Base-by-base conservation (phyloP, 2,888 invertebrate genomes). In the Yponomeuta cagnagella region DNA sequence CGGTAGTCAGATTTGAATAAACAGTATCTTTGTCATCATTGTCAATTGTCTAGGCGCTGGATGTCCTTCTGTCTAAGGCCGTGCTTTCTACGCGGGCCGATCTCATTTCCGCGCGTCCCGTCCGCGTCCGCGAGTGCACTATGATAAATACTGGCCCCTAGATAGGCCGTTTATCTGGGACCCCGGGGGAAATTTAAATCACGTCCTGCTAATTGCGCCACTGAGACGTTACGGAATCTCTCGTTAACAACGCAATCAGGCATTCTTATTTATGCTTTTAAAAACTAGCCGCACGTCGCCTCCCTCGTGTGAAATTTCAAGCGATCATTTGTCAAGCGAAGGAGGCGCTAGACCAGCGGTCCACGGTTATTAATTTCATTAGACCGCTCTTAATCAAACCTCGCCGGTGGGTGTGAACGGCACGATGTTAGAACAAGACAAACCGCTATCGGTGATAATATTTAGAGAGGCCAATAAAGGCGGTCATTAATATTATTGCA, bases 291-390 rank as follows among this genome's bases (percentile, higher is more conserved):
- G 52, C 12, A 52, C 52, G 71, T 67, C 63, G 71, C 68, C 66
- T 63, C 67, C 70, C 66, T 63, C 67, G 72, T 72, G 63, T 70
- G 70, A 91, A 88, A 91, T 90, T 89, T 89, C 90, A 92, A 81
- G 79, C 88, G 87, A 83, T 84, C 87, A 88, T 92, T 90, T 88
- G 89, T 92, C 90, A 90, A 80, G 80, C 78, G 82, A 81, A 84
- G 84, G 82, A 87, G 88, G 85, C 86, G 83, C 84, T 81, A 80
- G 81, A 81, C 78, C 78, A 78, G 80, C 80, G 81, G 82, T 81
- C 82, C 81, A 84, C 80, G 85, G 88, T 89, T 88, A 90, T 90
- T 90, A 90, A 90, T 90, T 90, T 88, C 87, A 90, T 90, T 90
- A 88, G 83, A 81, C 83, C 81, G 83, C 82, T 87, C 85, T 89